These are phyloP conservation scores for Nerophis lumbriciformis DNA, from an alignment of 2,113 vertebrate species.

Conservation along the genomic window DNA sequence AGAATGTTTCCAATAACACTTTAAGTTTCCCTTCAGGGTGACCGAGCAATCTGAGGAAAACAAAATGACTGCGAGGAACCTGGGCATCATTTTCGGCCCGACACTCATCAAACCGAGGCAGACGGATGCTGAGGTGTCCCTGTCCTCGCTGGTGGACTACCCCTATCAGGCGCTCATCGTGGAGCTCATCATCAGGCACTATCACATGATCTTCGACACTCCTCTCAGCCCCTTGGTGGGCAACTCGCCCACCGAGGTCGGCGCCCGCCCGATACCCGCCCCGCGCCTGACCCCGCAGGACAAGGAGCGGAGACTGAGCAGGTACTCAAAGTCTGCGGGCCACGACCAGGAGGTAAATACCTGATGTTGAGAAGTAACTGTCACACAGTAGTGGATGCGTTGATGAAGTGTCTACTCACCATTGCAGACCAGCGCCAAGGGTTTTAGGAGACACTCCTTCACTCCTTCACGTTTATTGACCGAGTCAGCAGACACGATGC, in stretches of 20 bases:
- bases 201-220: slow-evolving; percentile 88
- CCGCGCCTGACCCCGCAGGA: slow-evolving; percentile 68
- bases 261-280: slow-evolving; percentile 23
- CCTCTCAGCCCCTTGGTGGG: slow-evolving; percentile 71
- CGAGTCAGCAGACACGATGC: slow-evolving; percentile 63
- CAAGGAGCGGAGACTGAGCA: slow-evolving; percentile 74
- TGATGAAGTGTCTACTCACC: not conserved
- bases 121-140: slow-evolving; percentile 83
- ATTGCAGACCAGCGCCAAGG: slow-evolving; percentile 65
- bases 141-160: slow-evolving; percentile 94
- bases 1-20: not conserved
- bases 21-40: slow-evolving; percentile 70
- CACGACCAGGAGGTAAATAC: slow-evolving; percentile 85
- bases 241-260: slow-evolving; percentile 46
- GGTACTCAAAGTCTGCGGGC: slow-evolving; percentile 75
- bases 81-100: slow-evolving; percentile 96
- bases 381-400: not conserved
- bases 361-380: not conserved
- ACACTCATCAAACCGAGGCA: slow-evolving; percentile 91
- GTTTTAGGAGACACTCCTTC: slow-evolving; percentile 73
- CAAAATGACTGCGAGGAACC: slow-evolving; percentile 96
- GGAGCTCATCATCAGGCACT: slow-evolving; percentile 88
- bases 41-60: slow-evolving; percentile 88
- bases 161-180: slow-evolving; percentile 90
- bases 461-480: slow-evolving; percentile 68